Percentiles rank a stretch among this genome's conserved stretches.
These are phyloP conservation scores for Homalodisca vitripennis DNA, from an alignment of 1,140 invertebrate species.

Conservation along the genomic window DNA sequence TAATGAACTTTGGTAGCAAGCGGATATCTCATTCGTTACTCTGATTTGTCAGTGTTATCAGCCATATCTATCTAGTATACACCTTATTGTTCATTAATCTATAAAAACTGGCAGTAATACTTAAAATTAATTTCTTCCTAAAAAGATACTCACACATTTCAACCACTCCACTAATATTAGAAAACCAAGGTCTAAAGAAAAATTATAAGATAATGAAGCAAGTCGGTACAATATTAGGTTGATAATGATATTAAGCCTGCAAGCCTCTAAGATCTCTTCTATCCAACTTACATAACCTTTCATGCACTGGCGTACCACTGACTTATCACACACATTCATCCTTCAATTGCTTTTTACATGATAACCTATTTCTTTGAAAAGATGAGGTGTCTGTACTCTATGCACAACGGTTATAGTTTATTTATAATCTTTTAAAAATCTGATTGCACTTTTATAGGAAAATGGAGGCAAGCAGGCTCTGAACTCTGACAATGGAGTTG, in stretches of 20 bases:
- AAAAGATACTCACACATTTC: no score
- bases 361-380: neutral
- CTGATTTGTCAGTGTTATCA: no score
- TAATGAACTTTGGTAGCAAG: neutral
- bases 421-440: neutral
- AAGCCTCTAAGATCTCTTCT: neutral
- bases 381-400: neutral
- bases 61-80: no score
- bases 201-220: no score
- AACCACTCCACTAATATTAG: no score
- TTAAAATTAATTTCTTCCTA: no score
- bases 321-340: neutral
- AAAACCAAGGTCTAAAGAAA: no score
- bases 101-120: no score
- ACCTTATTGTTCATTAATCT: no score
- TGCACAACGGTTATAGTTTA: neutral
- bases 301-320: neutral
- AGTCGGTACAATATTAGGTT: no score
- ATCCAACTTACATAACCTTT: neutral
- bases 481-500: slow-evolving; percentile 45
- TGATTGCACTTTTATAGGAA: slow-evolving; percentile 29
- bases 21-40: no score
- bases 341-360: neutral
- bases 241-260: no score
- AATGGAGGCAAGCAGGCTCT: slow-evolving; percentile 45